Percentiles rank a stretch among this genome's conserved stretches.
These are phyloP conservation scores for Drosophila asahinai DNA, from an alignment of 1,140 invertebrate genomes.

Conservation along the genomic window DNA sequence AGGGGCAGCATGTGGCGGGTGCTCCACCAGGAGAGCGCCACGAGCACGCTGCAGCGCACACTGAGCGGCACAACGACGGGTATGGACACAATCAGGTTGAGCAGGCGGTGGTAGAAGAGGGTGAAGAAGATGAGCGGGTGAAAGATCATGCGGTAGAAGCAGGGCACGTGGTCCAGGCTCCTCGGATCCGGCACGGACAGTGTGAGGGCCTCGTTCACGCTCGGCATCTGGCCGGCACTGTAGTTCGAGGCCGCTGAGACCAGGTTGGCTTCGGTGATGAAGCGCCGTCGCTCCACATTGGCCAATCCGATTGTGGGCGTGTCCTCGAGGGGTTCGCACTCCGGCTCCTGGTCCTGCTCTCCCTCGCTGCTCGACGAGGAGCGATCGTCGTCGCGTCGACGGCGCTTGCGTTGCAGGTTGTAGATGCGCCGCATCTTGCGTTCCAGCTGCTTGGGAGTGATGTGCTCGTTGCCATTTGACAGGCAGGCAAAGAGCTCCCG, in stretches of 20 bases:
- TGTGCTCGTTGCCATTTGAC: slow-evolving; percentile 93
- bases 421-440: slow-evolving; percentile 89
- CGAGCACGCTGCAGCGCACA: slow-evolving; percentile 87
- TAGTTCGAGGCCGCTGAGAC: slow-evolving; percentile 93
- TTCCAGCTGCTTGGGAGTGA: slow-evolving; percentile 92
- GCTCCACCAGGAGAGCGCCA: slow-evolving; percentile 89
- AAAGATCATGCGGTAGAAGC: slow-evolving; percentile 89
- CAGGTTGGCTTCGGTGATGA: slow-evolving; percentile 92
- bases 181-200: slow-evolving; percentile 88
- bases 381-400: slow-evolving; percentile 64
- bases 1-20: slow-evolving; percentile 68
- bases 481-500: slow-evolving; percentile 93
- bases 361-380: slow-evolving; percentile 69
- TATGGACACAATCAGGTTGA: slow-evolving; percentile 88
- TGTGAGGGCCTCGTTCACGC: slow-evolving; percentile 90
- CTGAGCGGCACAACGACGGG: slow-evolving; percentile 87
- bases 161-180: slow-evolving; percentile 89
- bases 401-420: slow-evolving; percentile 85
- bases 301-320: slow-evolving; percentile 33
- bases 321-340: slow-evolving; percentile 61
- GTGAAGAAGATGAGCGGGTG: slow-evolving; percentile 90
- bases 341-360: slow-evolving; percentile 42
- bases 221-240: slow-evolving; percentile 90
- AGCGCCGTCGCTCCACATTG: slow-evolving; percentile 62
- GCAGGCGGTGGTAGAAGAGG: slow-evolving; percentile 88